Evolutionary conservation across 2,888 invertebrate species (phyloP).

Genomic region (Ormyrus thymus): DNA sequence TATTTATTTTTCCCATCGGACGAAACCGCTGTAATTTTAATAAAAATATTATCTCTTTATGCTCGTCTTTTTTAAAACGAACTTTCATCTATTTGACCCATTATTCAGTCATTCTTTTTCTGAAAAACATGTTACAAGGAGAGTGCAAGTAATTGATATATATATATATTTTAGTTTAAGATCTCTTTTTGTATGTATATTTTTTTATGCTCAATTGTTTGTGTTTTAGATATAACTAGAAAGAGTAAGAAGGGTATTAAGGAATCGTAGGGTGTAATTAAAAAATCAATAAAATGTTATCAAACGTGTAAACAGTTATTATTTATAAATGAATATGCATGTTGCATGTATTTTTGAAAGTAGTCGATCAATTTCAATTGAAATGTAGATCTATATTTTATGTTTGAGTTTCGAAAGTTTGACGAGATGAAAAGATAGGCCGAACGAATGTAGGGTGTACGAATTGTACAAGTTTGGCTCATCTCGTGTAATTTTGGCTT

Average conservation of each 20-base stretch:
- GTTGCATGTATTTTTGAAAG: slow-evolving; percentile 2
- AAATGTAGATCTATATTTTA: not conserved
- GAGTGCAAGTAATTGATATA: too few species aligned
- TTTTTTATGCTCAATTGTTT: slow-evolving; percentile 6
- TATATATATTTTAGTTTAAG: too few species aligned
- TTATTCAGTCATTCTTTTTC: too few species aligned
- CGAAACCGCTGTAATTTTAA: too few species aligned
- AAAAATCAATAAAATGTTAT: not conserved
- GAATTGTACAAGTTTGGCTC: too few species aligned
- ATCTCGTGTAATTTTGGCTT: too few species aligned
- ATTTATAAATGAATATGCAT: not conserved
- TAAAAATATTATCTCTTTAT: too few species aligned
- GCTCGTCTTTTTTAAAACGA: too few species aligned
- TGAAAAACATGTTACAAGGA: too few species aligned
- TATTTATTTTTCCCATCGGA: too few species aligned
- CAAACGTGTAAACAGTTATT: not conserved
- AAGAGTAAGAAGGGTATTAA: not conserved
- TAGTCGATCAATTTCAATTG: not conserved
- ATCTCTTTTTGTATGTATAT: too few species aligned
- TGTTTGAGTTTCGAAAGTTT: not conserved
- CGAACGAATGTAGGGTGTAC: not conserved
- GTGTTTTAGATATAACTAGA: slow-evolving; percentile 3
- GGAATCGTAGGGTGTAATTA: not conserved
- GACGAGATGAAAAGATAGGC: not conserved
- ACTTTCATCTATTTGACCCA: too few species aligned